These are phyloP conservation scores for Altica lythri DNA, from an alignment of 2,888 invertebrate genomes.

Conservation along the genomic window DNA sequence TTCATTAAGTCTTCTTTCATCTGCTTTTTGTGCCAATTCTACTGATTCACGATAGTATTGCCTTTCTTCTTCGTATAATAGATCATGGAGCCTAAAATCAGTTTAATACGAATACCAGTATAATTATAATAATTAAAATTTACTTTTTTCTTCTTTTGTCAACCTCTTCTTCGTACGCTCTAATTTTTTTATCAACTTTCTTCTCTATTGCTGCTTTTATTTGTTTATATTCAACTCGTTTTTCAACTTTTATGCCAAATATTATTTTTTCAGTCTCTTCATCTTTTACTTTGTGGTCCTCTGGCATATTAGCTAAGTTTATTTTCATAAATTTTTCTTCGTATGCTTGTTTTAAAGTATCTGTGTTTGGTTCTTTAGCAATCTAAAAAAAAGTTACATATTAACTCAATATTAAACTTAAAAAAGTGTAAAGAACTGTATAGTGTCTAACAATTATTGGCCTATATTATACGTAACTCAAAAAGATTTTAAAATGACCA, in stretches of 20 bases:
- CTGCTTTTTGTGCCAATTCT: conserved; percentile 60
- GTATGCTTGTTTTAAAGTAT: conserved; percentile 31
- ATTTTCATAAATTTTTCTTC: conserved; percentile 17
- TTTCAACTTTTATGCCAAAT: conserved; percentile 46
- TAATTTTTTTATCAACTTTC: conserved; percentile 46
- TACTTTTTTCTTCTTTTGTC: conserved; percentile 57
- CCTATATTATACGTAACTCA: too few relatives aligned
- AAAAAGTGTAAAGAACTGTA: too few relatives aligned
- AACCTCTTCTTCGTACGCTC: conserved; percentile 47
- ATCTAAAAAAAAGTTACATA: too few relatives aligned
- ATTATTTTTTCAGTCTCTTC: conserved; percentile 25
- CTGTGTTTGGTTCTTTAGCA: conserved; percentile 47
- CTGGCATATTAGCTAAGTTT: not conserved
- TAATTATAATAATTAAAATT: conserved; percentile 30
- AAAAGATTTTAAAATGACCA: too few relatives aligned
- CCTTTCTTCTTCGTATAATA: conserved; percentile 61
- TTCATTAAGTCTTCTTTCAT: conserved; percentile 59
- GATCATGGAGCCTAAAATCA: conserved; percentile 54
- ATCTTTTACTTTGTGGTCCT: not conserved
- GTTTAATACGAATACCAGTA: not conserved
- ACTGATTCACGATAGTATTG: conserved; percentile 61
- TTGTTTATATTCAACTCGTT: conserved; percentile 30
- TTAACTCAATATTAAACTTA: too few relatives aligned
- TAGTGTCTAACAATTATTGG: too few relatives aligned
- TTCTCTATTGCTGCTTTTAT: conserved; percentile 45